phyloP scores from a whole-genome alignment of 2,113 vertebrate species.

The Hoplias malabaricus region DNA sequence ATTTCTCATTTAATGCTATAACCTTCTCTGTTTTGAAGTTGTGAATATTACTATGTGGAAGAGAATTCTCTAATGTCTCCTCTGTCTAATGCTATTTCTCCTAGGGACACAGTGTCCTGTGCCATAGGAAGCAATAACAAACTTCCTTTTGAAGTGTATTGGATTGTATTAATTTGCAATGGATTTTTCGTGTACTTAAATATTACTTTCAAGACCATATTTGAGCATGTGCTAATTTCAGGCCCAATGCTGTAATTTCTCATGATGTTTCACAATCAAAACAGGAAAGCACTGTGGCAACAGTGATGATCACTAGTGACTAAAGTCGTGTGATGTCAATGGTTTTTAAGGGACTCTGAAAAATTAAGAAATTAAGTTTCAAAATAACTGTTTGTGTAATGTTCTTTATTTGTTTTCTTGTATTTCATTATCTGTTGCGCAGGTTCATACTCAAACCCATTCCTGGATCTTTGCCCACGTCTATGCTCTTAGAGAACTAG shows the following conservation, averaged over 20 bases:
- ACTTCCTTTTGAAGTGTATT: too few species aligned
- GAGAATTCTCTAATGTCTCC: too few species aligned
- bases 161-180: too few species aligned
- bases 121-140: too few species aligned
- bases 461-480: not conserved
- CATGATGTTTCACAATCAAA: slow-evolving; percentile 19
- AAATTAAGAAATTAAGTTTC: not conserved
- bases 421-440: not conserved
- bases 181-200: too few species aligned
- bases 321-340: not conserved
- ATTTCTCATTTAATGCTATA: too few species aligned
- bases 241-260: too few species aligned
- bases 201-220: not conserved
- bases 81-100: too few species aligned
- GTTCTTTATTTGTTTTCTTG: not conserved
- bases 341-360: not conserved
- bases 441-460: not conserved
- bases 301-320: not conserved
- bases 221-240: not conserved
- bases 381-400: not conserved
- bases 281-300: not conserved
- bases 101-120: too few species aligned
- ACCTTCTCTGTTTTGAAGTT: too few species aligned
- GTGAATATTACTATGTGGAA: too few species aligned
- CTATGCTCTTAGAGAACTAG: not conserved